Evolutionary conservation across 1,140 invertebrate species (phyloP).

Genomic region (Diachasma alloeum): DNA sequence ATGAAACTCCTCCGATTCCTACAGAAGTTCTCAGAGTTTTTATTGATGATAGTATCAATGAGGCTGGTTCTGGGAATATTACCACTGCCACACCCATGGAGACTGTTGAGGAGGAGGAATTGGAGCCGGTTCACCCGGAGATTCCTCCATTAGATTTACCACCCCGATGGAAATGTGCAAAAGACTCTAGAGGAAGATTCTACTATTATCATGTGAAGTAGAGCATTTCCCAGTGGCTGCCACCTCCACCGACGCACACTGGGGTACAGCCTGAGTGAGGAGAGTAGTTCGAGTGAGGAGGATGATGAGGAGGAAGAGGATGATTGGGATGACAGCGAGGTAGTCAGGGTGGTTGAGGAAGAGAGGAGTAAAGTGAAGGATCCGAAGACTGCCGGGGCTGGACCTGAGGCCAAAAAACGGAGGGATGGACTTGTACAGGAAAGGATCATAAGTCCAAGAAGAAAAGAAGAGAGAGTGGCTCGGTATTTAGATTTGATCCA

Average conservation of each 20-base stretch:
- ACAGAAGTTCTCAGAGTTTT: conserved; percentile 36
- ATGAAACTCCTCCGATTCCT: conserved; percentile 37
- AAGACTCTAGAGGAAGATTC: conserved; percentile 79
- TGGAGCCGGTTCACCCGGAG: conserved; percentile 44
- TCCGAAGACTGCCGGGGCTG: neutral
- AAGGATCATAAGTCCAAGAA: conserved; percentile 76
- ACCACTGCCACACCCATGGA: neutral
- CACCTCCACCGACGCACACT: conserved; percentile 71
- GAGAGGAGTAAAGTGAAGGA: neutral
- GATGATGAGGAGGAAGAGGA: neutral
- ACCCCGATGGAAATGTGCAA: conserved; percentile 85
- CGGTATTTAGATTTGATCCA: too few relatives aligned
- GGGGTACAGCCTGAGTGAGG: conserved; percentile 57
- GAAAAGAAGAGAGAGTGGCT: too few relatives aligned
- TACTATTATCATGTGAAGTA: conserved; percentile 93
- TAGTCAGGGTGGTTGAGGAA: neutral
- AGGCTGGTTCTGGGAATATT: neutral
- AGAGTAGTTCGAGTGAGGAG: neutral
- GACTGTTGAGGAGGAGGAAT: conserved; percentile 20
- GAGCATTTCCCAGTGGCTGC: conserved; percentile 87
- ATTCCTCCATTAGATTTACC: conserved; percentile 76
- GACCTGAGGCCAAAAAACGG: conserved; percentile 52
- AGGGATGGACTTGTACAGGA: conserved; percentile 72
- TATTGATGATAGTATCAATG: neutral
- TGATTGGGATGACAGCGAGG: neutral